Evolutionary conservation across 2,113 vertebrate genomes (phyloP).

Genomic region (Sapayoa aenigma): DNA sequence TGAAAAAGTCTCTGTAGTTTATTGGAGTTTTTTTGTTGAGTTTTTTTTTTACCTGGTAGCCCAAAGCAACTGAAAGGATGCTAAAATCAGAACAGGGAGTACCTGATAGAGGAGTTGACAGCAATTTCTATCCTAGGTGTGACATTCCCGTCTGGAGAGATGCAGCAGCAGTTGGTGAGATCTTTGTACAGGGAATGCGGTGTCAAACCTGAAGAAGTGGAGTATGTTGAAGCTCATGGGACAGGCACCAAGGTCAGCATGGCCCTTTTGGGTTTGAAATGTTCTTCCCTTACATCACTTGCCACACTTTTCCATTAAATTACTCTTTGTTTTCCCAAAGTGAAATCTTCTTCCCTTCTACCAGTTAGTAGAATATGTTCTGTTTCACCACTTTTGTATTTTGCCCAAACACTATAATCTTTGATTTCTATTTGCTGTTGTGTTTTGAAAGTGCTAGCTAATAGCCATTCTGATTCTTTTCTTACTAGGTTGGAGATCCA

Average conservation of each 20-base stretch:
- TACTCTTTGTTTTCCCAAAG: neutral
- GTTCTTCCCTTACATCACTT: neutral
- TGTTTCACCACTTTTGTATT: neutral
- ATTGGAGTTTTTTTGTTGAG: neutral
- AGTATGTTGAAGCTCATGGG: slow-evolving; percentile 94
- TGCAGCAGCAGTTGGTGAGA: slow-evolving; percentile 80
- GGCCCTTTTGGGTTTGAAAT: neutral
- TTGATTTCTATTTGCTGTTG: neutral
- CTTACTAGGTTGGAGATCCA: slow-evolving; percentile 88
- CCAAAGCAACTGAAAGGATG: neutral
- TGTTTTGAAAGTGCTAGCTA: neutral
- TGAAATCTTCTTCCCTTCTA: neutral
- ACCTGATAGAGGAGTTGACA: neutral
- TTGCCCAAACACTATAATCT: neutral
- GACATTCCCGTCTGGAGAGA: slow-evolving; percentile 91
- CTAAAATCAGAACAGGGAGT: neutral
- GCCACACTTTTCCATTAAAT: neutral
- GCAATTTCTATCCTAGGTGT: slow-evolving; percentile 78
- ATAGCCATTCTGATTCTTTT: neutral
- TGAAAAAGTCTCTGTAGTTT: neutral
- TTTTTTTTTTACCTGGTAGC: neutral
- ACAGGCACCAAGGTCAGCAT: slow-evolving; percentile 91
- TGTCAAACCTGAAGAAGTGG: slow-evolving; percentile 80
- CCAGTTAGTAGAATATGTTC: neutral
- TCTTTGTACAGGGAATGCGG: slow-evolving; percentile 78